These are phyloP conservation scores for Zosterops lateralis DNA, from an alignment of 2,113 vertebrate species.

Conservation along the genomic window DNA sequence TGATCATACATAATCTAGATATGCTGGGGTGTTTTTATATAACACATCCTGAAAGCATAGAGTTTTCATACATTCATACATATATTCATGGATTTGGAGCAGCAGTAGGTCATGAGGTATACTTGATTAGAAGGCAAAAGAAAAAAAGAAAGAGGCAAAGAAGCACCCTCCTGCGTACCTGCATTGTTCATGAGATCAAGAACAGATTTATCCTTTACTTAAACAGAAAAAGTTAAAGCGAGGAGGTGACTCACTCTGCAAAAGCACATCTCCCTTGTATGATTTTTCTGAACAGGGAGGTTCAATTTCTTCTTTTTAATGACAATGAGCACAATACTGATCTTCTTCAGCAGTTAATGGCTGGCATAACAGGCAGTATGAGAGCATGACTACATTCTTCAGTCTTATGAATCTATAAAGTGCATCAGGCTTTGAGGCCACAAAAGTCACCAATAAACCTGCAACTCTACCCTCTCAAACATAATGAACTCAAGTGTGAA, in stretches of 20 bases:
- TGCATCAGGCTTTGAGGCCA: not conserved
- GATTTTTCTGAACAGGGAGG: constrained; percentile 27
- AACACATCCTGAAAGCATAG: constrained; percentile 12
- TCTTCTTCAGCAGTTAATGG: constrained; percentile 41
- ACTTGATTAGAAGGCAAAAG: constrained; percentile 10
- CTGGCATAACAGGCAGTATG: constrained; percentile 8
- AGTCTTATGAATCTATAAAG: not conserved
- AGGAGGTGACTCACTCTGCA: constrained; percentile 56
- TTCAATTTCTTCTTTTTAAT: constrained; percentile 44
- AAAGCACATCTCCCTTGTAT: constrained; percentile 30
- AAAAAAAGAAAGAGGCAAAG: not conserved
- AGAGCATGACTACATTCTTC: constrained; percentile 8
- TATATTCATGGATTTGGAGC: constrained; percentile 38
- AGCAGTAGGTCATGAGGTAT: constrained; percentile 18
- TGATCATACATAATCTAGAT: not conserved
- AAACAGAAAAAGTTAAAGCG: constrained; percentile 10
- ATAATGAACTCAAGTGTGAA: not conserved
- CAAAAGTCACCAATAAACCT: not conserved
- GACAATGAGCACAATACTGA: constrained; percentile 9
- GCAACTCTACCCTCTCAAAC: not conserved
- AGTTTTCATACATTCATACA: constrained; percentile 19
- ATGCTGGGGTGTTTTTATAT: constrained; percentile 26
- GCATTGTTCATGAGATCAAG: constrained; percentile 47
- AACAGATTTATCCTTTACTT: not conserved
- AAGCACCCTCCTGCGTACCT: not conserved